Evolutionary conservation across 2,888 invertebrate genomes (phyloP).

Genomic region (Asteroscopus sphinx): DNA sequence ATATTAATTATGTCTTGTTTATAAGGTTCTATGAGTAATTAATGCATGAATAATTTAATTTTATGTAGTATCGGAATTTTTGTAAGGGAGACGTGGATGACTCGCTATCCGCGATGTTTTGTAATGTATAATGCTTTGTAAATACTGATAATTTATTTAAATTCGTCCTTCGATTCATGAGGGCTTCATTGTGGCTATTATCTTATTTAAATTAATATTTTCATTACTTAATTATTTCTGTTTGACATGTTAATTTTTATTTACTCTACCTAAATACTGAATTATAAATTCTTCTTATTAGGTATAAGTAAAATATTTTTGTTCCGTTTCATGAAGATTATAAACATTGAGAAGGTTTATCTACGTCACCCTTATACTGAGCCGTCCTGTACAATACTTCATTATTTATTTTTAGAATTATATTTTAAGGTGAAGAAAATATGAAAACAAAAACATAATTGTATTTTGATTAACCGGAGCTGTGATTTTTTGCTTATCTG

Average conservation of each 20-base stretch:
- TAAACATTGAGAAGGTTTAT: constrained; percentile 56
- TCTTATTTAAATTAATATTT: constrained; percentile 25
- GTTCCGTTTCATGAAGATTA: constrained; percentile 25
- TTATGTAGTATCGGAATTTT: constrained; percentile 72
- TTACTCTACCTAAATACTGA: constrained; percentile 5
- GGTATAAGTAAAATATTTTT: constrained; percentile 14
- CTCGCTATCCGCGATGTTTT: constrained; percentile 21
- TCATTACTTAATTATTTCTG: constrained; percentile 20
- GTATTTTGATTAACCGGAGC: constrained; percentile 89
- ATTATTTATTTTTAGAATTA: constrained; percentile 88
- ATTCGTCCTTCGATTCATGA: constrained; percentile 14
- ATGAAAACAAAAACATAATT: constrained; percentile 83
- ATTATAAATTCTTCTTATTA: constrained; percentile 10
- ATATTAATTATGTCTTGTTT: constrained; percentile 81
- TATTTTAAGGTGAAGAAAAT: constrained; percentile 79
- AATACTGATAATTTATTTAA: constrained; percentile 62
- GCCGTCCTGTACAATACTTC: constrained; percentile 86
- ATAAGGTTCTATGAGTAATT: constrained; percentile 79
- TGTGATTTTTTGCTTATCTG: constrained; percentile 89
- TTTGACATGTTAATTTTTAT: constrained; percentile 12
- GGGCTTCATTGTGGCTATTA: constrained; percentile 8
- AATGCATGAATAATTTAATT: constrained; percentile 83
- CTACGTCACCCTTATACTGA: constrained; percentile 78
- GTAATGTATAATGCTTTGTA: constrained; percentile 50
- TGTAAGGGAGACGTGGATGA: constrained; percentile 78